Percentiles rank a stretch among this genome's conserved stretches.
phyloP scores from a whole-genome alignment of 2,888 invertebrate genomes.

The Alviniconcha strummeri region DNA sequence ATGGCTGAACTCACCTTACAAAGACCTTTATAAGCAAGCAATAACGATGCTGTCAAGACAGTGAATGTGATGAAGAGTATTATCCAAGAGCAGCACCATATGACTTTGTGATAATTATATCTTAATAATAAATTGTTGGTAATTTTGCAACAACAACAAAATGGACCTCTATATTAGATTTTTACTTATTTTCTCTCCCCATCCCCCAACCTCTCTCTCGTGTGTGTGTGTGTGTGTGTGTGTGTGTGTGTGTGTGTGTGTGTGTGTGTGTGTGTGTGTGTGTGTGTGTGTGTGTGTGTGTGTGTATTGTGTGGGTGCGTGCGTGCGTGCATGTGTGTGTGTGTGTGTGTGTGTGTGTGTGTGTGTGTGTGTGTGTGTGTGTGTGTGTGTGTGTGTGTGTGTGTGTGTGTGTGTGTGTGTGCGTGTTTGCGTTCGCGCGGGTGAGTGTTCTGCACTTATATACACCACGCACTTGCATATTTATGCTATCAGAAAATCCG shows the following conservation, averaged over 20 bases:
- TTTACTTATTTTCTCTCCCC: background rate
- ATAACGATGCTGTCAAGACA: too few species aligned
- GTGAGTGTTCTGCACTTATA: background rate
- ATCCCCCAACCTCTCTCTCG: background rate
- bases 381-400: background rate
- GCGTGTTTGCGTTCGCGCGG: background rate
- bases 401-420: background rate
- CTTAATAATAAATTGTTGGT: background rate
- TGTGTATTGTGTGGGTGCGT: background rate
- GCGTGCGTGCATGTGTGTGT: background rate
- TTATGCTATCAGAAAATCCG: background rate
- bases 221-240: conserved; percentile 12
- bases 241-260: conserved; percentile 14
- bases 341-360: background rate
- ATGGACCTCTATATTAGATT: background rate
- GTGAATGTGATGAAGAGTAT: background rate
- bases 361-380: background rate
- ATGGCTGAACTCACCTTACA: too few species aligned
- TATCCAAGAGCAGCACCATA: background rate
- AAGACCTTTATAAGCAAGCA: too few species aligned
- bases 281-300: conserved; percentile 17
- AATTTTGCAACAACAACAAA: background rate
- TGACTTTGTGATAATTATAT: background rate
- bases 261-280: conserved; percentile 21
- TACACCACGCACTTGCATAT: background rate